Evolutionary conservation across 37 sponge, comb jelly and placozoan genomes (phyloP), one percentile per base, ranked within the genome.

Genomic region (Aphrocallistes beatrix): DNA sequence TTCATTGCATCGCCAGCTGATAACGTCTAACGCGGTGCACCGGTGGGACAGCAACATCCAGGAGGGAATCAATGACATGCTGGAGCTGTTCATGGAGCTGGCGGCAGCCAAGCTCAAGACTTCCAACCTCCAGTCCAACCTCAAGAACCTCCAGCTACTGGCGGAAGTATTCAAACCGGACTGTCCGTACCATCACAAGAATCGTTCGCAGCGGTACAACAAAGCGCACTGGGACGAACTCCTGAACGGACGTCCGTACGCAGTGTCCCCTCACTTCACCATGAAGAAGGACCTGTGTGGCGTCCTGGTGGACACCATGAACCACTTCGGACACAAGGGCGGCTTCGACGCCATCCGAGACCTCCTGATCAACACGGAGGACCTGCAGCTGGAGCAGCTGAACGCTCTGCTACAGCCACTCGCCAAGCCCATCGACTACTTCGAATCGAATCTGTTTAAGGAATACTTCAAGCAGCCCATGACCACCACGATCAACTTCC

Each of bases 61-160:
- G 86, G 90, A 91, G 32, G 92, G 96, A 0, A 96, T 96, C 34
- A n/a, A 84, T 1, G 92, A 96, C 85, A 93, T 96, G 94, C 34
- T 81, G 38, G 85, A 85, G 36, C 42, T 93, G 17, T 60, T 94
- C 0, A 39, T 96, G 51, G 94, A 96, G 88, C 45, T 96, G 34
- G 84, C 94, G 0, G 91, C 92, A 60, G 92, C 86, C 39, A 50
- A 91, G 16, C 88, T 96, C 37, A 90, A 86, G 37, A 60, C 75
- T 60, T 60, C 75, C 21, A 60, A 60, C 10, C 17, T 60, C 3
- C 10, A 28, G 6, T 25, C 75, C 25, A 60, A 60, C 75, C 10
- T 60, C 34, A 60, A 60, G 34, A 60, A 19, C n/a, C 75, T 60
- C 32, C 75, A 60, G 75, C 75, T 60, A 30, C n/a, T 60, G 34